Conservation (phyloP, 1,140 invertebrate species). For the Drosophila mojavensis region DNA sequence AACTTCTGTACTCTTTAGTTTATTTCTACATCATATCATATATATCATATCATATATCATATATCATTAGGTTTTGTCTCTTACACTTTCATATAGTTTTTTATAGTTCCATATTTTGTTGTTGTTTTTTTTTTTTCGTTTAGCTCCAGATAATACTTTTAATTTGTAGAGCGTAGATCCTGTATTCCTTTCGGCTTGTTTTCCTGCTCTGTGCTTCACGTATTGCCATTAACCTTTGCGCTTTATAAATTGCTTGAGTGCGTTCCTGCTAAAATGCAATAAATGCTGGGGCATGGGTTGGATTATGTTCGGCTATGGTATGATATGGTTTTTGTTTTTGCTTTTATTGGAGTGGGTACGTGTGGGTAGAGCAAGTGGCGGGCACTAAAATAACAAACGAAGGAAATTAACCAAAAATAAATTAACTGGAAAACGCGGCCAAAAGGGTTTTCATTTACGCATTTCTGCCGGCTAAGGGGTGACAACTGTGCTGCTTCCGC, state of each 20-base stretch:
- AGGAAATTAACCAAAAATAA: conserved; percentile 80
- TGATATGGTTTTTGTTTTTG: conserved; percentile 11
- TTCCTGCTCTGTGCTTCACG: conserved; percentile 12
- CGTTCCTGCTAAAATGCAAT: conserved; percentile 75
- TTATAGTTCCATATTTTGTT: no score
- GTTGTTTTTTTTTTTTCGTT: neutral
- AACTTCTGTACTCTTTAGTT: no score
- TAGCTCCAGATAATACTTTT: neutral
- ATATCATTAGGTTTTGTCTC: no score
- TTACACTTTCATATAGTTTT: no score
- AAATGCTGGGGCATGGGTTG: conserved; percentile 41
- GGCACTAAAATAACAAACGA: conserved; percentile 74
- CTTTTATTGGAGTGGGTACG: neutral
- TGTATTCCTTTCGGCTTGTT: conserved; percentile 1
- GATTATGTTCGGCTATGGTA: conserved; percentile 18
- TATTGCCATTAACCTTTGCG: conserved; percentile 38
- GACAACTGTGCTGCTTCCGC: conserved; percentile 30
- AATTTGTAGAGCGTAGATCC: neutral
- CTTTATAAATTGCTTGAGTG: conserved; percentile 31
- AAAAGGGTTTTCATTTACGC: conserved; percentile 53
- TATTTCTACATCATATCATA: no score
- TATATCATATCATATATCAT: no score
- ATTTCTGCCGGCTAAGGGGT: conserved; percentile 23
- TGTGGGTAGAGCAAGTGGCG: conserved; percentile 40
- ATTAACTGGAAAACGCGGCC: conserved; percentile 69